Base-by-base conservation (phyloP, 2,113 vertebrate genomes). In the Laticauda laticaudata region DNA sequence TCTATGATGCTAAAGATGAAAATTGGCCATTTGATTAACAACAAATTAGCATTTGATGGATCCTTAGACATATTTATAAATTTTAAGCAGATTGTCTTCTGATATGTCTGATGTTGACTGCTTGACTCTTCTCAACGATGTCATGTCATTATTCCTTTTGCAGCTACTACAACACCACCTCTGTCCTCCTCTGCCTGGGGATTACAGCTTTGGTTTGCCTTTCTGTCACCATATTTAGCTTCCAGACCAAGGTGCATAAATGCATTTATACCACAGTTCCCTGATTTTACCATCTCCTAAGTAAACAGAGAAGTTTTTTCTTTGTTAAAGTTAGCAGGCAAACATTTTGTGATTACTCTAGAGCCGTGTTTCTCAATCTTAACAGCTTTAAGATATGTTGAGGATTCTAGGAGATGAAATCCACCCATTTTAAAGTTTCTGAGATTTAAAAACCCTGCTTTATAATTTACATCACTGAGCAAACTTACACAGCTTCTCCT, bases 111-210 rank as follows among this genome's bases (percentile, higher is more conserved):
- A 23, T 45, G 48, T 26, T 86, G 85, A 12, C 43, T 34, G 26
- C 14, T 34, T 91, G 56, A 53, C 4, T 91, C 81, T 89, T 0
- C 29, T 15, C 89, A 90, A 29, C 34, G 51, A 0, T 20, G 2
- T 34, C 34, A 15, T 20, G 91, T 89, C 94, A 15, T 48, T 56
- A 61, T 55, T 89, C 0, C 10, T 93, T 94, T 91, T 89, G 92
- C 97, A 99, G 99, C 94, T 99, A 98, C 96, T 99, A 99, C 96
- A 98, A 99, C 86, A 99, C 99, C 93, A 99, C 97, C 48, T 99
- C 99, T 0, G 99, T 99, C 94, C 98, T 99, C 53, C 96, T 99
- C 96, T 99, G 99, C 91, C 97, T 99, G 92, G 98, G 98, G 20
- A 99, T 99, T 97, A 99, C 99, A 0, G 98, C 97, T 39, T 96